phyloP scores from a whole-genome alignment of 2,113 vertebrate species.

The Opisthocomus hoazin region DNA sequence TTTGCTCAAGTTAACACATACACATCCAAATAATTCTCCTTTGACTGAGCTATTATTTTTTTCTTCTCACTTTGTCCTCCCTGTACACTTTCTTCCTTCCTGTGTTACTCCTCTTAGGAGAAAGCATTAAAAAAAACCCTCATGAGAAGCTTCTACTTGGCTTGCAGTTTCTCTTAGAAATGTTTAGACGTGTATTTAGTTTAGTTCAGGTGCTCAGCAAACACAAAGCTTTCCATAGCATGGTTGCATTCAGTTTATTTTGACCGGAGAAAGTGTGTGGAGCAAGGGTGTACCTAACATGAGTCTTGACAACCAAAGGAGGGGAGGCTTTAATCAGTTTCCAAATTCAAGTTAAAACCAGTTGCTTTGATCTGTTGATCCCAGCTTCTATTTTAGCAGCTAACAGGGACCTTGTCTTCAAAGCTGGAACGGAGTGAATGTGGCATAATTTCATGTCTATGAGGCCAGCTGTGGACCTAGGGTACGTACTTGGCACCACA shows the following conservation, averaged over 20 bases:
- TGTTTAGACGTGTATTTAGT: neutral
- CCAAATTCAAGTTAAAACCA: neutral
- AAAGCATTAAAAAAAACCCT: neutral
- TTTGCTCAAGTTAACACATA: neutral
- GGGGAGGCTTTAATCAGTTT: neutral
- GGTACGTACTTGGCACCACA: neutral
- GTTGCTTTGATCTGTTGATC: neutral
- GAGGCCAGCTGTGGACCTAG: neutral
- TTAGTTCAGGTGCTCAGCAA: neutral
- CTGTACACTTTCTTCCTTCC: neutral
- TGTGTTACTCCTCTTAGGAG: neutral
- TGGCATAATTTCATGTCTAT: neutral
- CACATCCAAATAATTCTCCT: neutral
- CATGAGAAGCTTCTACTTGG: neutral
- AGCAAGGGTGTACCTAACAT: rapidly evolving
- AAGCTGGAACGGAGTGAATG: neutral
- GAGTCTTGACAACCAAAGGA: neutral
- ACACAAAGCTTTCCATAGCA: neutral
- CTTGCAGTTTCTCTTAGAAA: neutral
- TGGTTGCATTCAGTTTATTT: neutral
- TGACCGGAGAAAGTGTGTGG: neutral
- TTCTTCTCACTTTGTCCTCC: neutral
- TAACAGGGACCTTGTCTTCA: neutral
- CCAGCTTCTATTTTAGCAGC: neutral
- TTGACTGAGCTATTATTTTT: neutral